These are phyloP conservation scores for Mola mola DNA, from an alignment of 2,113 vertebrate genomes.

Conservation along the genomic window DNA sequence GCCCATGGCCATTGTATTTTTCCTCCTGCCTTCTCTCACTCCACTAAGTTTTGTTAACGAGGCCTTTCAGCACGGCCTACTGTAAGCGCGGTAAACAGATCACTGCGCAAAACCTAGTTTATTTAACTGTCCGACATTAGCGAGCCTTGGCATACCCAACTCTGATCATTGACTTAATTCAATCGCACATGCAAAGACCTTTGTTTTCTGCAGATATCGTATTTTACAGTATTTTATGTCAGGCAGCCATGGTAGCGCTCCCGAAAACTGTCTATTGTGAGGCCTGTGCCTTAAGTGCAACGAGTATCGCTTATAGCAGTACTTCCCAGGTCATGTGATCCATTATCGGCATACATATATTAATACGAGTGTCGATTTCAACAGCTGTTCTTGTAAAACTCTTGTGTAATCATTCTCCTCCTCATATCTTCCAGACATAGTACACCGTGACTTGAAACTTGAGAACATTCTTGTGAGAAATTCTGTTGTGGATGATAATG, in stretches of 20 bases:
- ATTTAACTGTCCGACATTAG: constrained; percentile 15
- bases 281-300: neutral
- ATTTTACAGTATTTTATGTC: too few species aligned
- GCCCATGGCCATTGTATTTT: constrained; percentile 43
- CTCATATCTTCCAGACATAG: constrained; percentile 83
- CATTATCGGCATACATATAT: neutral
- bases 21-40: constrained; percentile 37
- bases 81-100: constrained; percentile 19
- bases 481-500: constrained; percentile 76
- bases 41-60: constrained; percentile 53
- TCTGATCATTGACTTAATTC: neutral
- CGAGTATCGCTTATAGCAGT: neutral
- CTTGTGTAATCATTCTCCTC: neutral
- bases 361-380: neutral
- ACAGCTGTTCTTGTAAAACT: neutral
- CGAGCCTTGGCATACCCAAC: constrained; percentile 1
- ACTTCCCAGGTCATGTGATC: neutral
- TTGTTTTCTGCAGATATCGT: too few species aligned
- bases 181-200: neutral
- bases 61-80: constrained; percentile 19
- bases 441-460: constrained; percentile 89
- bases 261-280: too few species aligned
- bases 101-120: neutral
- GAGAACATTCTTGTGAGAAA: constrained; percentile 93
- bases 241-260: neutral